A percentile compares a stretch with the other conserved stretches of the same genome.
Evolutionary conservation across 2,797 vertebrate genomes (phyloP).

Genomic region (Mormyrus proboscirostris): DNA sequence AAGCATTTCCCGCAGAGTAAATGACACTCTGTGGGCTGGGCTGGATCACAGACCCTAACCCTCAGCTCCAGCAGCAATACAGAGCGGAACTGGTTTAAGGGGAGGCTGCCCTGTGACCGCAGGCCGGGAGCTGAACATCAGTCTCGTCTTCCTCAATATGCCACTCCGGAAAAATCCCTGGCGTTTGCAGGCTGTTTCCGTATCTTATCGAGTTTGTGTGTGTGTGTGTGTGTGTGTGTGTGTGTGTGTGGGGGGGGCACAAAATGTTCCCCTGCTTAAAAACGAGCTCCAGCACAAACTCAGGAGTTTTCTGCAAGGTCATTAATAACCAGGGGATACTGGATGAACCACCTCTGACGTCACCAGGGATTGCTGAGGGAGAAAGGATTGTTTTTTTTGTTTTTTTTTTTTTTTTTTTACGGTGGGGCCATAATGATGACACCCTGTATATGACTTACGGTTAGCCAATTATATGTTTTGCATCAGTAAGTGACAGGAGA

Average conservation of each 20-base stretch:
- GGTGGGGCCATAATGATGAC: background rate
- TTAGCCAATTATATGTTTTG: background rate
- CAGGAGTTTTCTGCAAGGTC: conserved; percentile 22
- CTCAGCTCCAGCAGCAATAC: background rate
- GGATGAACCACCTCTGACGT: background rate
- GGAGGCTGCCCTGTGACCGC: background rate
- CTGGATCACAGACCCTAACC: background rate
- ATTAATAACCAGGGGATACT: conserved; percentile 1
- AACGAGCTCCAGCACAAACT: conserved; percentile 28
- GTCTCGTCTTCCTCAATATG: background rate
- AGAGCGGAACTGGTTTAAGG: background rate
- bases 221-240: background rate
- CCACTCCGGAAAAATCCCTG: background rate
- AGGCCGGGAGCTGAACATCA: background rate
- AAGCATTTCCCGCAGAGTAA: background rate
- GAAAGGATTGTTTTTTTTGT: background rate
- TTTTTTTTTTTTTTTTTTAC: background rate
- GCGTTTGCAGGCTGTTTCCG: background rate
- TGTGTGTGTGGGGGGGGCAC: background rate
- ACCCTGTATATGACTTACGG: background rate
- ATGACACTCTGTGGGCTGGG: background rate
- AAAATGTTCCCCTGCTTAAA: conserved; percentile 20
- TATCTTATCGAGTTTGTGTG: background rate
- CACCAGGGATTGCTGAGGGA: background rate
- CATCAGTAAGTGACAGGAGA: background rate